Evolutionary conservation across 1,140 invertebrate genomes (phyloP), one percentile per base, ranked within the genome.

Genomic region (Lepidotrigona ventralis): DNA sequence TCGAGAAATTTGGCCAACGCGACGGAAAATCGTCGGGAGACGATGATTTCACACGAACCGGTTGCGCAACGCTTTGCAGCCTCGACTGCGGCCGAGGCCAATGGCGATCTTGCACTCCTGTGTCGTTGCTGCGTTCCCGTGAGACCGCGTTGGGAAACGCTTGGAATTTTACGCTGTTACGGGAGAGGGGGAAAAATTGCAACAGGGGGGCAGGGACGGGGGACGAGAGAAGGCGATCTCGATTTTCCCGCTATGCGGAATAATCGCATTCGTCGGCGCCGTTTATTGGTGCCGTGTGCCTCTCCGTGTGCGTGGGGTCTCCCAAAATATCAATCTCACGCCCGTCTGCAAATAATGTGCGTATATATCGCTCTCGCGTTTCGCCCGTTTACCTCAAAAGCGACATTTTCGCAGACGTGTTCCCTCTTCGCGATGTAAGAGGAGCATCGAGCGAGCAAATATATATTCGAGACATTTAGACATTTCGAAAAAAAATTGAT

Each of bases 321-420:
- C 92, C 92, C 76, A 92, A 93, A 93, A 93, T 93, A 93, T 93
- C 90, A 92, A 92, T 91, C 91, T 92, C 89, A 83, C 85, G 86
- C 88, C 76, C 85, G 89, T 84, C 84, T 90, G 75, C 83, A 86
- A 84, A 88, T 86, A 91, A 88, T 89, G 86, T 88, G 85, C 80
- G 66, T 86, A 84, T 86, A 88, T 79, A 87, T 88, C 86, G 86
- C 77, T 86, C 81, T 82, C 84, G 81, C 51, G 26, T 71, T 64
- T 76, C 74, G 86, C 76, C 85, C 2, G 81, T 83, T 85, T 81
- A 80, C 79, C 26, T n/a, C 9, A 56, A 15, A 51, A 46, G 46
- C 56, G 56, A 83, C 76, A 72, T 54, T 71, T 72, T 19, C 23
- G 29, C 26, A n/a, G 69, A 21, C 39, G 39, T 39, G 33, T 39